Conservation (phyloP, 2,888 invertebrate genomes). For the Unio delphinus region DNA sequence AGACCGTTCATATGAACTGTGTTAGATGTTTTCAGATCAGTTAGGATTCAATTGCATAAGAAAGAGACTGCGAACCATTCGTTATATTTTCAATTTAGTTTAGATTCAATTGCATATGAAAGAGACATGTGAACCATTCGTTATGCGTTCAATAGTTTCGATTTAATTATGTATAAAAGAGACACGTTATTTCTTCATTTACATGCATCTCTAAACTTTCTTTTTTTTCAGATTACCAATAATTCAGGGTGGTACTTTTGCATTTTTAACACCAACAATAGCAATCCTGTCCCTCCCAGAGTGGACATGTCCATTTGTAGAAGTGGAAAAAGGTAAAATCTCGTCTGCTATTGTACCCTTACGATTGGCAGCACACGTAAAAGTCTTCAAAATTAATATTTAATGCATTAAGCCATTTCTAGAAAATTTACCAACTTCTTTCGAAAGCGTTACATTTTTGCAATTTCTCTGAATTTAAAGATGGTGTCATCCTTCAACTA, state of each 20-base stretch:
- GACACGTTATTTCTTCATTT: neutral
- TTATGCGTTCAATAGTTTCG: neutral
- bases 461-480: too few species aligned
- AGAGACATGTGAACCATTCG: too few species aligned
- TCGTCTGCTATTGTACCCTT: neutral
- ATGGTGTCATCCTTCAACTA: too few species aligned
- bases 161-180: neutral
- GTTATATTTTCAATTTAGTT: neutral
- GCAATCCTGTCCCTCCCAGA: slow-evolving; percentile 56
- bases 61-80: neutral
- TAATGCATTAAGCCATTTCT: neutral
- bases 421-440: too few species aligned
- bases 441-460: too few species aligned
- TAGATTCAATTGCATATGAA: neutral
- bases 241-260: slow-evolving; percentile 65
- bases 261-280: slow-evolving; percentile 62
- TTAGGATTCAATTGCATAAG: too few species aligned
- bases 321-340: slow-evolving; percentile 31
- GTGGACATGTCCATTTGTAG: slow-evolving; percentile 50
- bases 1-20: too few species aligned
- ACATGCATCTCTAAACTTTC: neutral
- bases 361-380: neutral
- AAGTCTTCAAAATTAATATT: neutral
- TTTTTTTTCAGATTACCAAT: slow-evolving; percentile 62
- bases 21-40: neutral